Percentiles rank a stretch among this genome's conserved stretches.
phyloP scores from a whole-genome alignment of 2,797 vertebrate species.

The Ambastaia sidthimunki region DNA sequence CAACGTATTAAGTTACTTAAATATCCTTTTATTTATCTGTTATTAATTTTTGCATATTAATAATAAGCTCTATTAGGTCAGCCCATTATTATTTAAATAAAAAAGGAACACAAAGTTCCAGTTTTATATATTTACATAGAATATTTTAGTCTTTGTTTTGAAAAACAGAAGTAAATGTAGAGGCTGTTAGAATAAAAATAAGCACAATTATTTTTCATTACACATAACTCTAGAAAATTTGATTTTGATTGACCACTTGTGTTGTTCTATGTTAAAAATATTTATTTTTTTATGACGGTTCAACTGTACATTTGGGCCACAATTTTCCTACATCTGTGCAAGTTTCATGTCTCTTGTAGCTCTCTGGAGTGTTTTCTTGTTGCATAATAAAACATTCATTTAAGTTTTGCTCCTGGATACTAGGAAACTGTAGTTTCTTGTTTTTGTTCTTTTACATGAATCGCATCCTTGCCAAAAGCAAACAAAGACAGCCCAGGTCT shows the following conservation, averaged over 20 bases:
- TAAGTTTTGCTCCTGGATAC: constrained; percentile 5
- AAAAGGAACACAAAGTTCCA: too few species aligned
- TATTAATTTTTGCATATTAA: too few species aligned
- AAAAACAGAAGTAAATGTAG: too few species aligned
- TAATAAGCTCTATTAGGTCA: too few species aligned
- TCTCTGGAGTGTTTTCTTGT: neutral
- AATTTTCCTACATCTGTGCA: neutral
- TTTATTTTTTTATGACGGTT: neutral
- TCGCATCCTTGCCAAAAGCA: constrained; percentile 50
- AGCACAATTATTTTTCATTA: neutral
- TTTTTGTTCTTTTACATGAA: constrained; percentile 68
- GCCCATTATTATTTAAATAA: too few species aligned
- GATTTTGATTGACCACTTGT: neutral
- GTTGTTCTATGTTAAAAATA: neutral
- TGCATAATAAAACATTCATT: neutral
- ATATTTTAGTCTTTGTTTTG: too few species aligned
- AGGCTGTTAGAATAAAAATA: too few species aligned
- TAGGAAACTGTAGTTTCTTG: constrained; percentile 11
- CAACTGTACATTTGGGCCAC: neutral
- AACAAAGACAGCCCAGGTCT: constrained; percentile 72
- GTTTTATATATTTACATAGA: too few species aligned
- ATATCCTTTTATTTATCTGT: too few species aligned
- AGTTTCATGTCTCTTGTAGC: neutral
- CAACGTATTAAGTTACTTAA: too few species aligned
- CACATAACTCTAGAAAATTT: neutral